Base-by-base conservation (phyloP, 2,888 invertebrate species). In the Norana najaformis region DNA sequence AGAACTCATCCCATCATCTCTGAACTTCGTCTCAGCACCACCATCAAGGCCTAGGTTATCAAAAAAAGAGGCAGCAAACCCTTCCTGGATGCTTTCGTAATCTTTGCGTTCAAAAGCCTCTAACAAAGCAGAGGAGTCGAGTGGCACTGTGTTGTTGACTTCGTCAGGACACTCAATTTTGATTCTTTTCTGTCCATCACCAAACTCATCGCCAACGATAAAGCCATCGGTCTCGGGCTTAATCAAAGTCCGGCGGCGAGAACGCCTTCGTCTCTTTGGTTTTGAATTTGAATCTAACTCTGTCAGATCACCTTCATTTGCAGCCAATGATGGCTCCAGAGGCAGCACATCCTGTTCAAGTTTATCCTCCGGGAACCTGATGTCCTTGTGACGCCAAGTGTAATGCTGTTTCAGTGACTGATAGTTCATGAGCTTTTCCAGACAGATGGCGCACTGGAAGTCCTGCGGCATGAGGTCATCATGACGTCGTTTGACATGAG, bases 331-430 rank as follows among this genome's bases (percentile, higher is more conserved):
- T 35, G 83, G 82, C 83, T 47, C 82, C 2, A 16, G 69, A 35
- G n/a, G 34, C 11, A 85, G 35, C 39, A 83, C 47, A 36, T 53
- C 89, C n/a, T 47, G 37, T 23, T 35, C 35, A n/a, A 39, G 36
- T 37, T 16, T 38, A 30, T 82, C 83, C 39, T 18, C 89, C 47
- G 89, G 83, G 30, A 90, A 88, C 89, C 89, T 91, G 16, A 89
- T 37, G 41, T 90, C 90, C 36, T 90, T 91, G 85, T 92, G 92
- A 20, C 92, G 82, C 92, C 92, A 92, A 0, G 92, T 92, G 90
- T 91, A 91, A 88, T 92, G 92, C 90, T 92, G 92, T 69, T 92
- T 92, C 88, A 92, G 90, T 14, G 91, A 92, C 90, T 92, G 92
- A 18, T 89, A 90, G 89, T 92, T 92, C 91, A 91, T 91, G 88